Percentiles rank a stretch among this genome's conserved stretches.
Conservation (phyloP, 2,888 invertebrate species). For the Phrixothrix hirtus region DNA sequence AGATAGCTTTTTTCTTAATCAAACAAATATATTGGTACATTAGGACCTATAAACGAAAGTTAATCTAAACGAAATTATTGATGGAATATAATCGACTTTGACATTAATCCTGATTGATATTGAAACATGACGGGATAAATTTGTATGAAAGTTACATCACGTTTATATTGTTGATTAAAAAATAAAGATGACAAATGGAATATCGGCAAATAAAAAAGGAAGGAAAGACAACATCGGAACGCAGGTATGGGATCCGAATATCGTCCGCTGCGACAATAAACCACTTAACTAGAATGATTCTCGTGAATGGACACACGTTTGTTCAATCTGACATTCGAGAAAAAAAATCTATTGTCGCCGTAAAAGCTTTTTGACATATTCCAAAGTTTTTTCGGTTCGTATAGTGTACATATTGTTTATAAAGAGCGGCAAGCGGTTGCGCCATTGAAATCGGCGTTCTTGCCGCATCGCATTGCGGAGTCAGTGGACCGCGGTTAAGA, state of each 20-base stretch:
- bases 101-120: conserved; percentile 54
- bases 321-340: conserved; percentile 51
- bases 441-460: conserved; percentile 36
- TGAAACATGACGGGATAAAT: conserved; percentile 43
- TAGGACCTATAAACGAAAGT: conserved; percentile 22
- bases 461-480: conserved; percentile 29
- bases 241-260: conserved; percentile 41
- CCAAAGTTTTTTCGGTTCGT: conserved; percentile 48
- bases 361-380: conserved; percentile 59
- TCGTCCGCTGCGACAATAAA: conserved; percentile 54
- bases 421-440: conserved; percentile 31
- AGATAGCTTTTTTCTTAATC: too few relatives aligned
- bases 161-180: conserved; percentile 18
- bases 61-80: conserved; percentile 16
- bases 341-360: conserved; percentile 55
- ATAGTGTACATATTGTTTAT: conserved; percentile 44
- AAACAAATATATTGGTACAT: too few relatives aligned
- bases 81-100: conserved; percentile 36
- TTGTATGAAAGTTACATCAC: conserved; percentile 27
- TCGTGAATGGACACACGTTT: conserved; percentile 55
- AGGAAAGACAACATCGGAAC: conserved; percentile 7
- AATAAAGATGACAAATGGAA: conserved; percentile 15
- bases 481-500: conserved; percentile 35
- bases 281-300: conserved; percentile 57
- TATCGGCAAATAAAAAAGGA: conserved; percentile 20